These are phyloP conservation scores for Aplochiton taeniatus DNA, from an alignment of 2,797 vertebrate species.

Conservation along the genomic window DNA sequence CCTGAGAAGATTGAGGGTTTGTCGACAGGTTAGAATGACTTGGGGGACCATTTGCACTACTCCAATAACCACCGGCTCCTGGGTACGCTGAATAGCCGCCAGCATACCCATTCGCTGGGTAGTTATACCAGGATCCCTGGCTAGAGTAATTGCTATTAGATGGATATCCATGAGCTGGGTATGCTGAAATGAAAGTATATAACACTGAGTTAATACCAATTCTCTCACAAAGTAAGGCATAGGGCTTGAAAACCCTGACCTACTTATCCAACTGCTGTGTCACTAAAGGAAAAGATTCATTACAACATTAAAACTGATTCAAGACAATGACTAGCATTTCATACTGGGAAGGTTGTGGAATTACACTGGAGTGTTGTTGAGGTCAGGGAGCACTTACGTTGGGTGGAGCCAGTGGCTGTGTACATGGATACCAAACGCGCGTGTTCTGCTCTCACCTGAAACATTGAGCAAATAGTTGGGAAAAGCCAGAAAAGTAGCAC, in stretches of 20 bases:
- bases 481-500: neutral
- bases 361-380: too few species aligned
- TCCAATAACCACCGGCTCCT: conserved; percentile 79
- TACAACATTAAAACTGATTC: conserved; percentile 37
- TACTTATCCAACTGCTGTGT: conserved; percentile 48
- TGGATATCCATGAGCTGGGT: conserved; percentile 77
- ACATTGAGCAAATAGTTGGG: neutral
- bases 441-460: conserved; percentile 75
- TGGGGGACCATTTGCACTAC: conserved; percentile 73
- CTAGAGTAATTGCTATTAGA: conserved; percentile 79
- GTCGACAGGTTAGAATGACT: conserved; percentile 81
- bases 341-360: too few species aligned
- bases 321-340: conserved; percentile 23
- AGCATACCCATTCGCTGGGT: conserved; percentile 77
- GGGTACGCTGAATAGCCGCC: conserved; percentile 79
- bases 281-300: conserved; percentile 48
- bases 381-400: conserved; percentile 62
- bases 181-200: conserved; percentile 82
- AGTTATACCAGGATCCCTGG: conserved; percentile 82
- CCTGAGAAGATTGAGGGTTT: conserved; percentile 81
- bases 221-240: conserved; percentile 36
- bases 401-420: conserved; percentile 71
- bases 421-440: conserved; percentile 60
- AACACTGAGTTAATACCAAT: conserved; percentile 67
- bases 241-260: conserved; percentile 50